Evolutionary conservation across 2,797 vertebrate species (phyloP).

Genomic region (Cynopterus sphinx): DNA sequence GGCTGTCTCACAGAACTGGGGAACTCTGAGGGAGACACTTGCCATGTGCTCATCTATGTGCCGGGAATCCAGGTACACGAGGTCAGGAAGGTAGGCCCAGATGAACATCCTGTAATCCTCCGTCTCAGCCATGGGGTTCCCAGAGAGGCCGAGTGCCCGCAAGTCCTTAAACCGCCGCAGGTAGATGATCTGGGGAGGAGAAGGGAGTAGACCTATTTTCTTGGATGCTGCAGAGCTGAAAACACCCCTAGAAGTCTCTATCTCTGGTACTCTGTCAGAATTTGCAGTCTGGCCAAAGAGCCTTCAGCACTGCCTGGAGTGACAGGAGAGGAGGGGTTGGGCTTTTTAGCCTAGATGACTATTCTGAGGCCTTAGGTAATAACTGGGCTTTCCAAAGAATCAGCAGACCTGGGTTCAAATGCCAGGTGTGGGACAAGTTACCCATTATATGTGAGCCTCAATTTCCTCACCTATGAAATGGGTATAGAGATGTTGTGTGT

Average conservation of each 20-base stretch:
- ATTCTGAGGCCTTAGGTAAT: neutral
- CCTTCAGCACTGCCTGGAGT: fast-evolving
- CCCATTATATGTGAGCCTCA: neutral
- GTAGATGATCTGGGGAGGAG: slow-evolving; percentile 88
- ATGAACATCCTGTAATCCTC: slow-evolving; percentile 87
- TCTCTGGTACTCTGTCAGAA: fast-evolving
- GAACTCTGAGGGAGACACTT: slow-evolving; percentile 75
- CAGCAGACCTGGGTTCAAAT: neutral
- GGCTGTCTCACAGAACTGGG: neutral
- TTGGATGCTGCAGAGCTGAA: neutral
- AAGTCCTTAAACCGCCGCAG: slow-evolving; percentile 90
- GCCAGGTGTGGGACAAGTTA: neutral
- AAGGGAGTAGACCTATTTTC: neutral
- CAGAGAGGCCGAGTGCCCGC: slow-evolving; percentile 87
- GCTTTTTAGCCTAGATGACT: no score
- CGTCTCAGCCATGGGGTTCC: slow-evolving; percentile 88
- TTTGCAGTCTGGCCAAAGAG: neutral
- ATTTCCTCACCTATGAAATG: neutral
- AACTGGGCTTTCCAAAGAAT: neutral
- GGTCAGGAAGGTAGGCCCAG: slow-evolving; percentile 88
- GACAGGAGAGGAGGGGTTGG: neutral
- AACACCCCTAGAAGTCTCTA: neutral
- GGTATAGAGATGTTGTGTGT: neutral
- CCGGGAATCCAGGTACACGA: slow-evolving; percentile 91
- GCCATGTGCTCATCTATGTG: slow-evolving; percentile 86